Base-by-base conservation (phyloP, 2,113 vertebrate genomes). In the Pseudorhombus dupliciocellatus region DNA sequence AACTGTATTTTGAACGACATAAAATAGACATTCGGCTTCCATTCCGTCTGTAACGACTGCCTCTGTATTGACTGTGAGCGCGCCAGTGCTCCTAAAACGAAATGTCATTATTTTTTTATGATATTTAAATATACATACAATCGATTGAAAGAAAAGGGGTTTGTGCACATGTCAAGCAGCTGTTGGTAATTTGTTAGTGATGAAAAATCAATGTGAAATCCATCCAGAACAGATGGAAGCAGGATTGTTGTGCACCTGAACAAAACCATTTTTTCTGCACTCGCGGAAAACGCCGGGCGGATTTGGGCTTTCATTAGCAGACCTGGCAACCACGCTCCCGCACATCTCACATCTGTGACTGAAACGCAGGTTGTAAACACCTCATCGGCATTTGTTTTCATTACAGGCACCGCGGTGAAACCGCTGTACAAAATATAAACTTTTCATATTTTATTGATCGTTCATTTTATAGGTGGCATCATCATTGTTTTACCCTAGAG, bases 201-300 rank as follows among this genome's bases (percentile, higher is more conserved):
- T 15, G 56, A 71, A 76, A 87, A 85, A 84, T 84, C 75, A 73
- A 86, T 84, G 66, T 81, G 54, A 67, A 73, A 79, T 87, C 42
- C 62, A 64, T 75, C 18, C 16, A 30, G 50, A 73, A 67, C 72
- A 84, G 80, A 82, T 81, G 78, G 82, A 60, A 70, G 28, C 48
- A 11, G 60, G 52, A 31, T 73, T 72, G 31, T 58, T 76, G 79
- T 70, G 73, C 72, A 77, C 69, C 69, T 75, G 71, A 80, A 55
- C 67, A 57, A 81, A 84, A 69, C 54, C 21, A 31, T 77, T 78
- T 80, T 80, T 69, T 70, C 58, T 48, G 9, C 66, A 59, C 56
- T 59, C 14, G 15, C 9, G 66, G 51, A 73, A 66, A 63, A 72
- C 22, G 54, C 73, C 53, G 31, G 44, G 66, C 82, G 68, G 31